phyloP scores from a whole-genome alignment of 2,113 vertebrate genomes.

The Apteryx mantelli region DNA sequence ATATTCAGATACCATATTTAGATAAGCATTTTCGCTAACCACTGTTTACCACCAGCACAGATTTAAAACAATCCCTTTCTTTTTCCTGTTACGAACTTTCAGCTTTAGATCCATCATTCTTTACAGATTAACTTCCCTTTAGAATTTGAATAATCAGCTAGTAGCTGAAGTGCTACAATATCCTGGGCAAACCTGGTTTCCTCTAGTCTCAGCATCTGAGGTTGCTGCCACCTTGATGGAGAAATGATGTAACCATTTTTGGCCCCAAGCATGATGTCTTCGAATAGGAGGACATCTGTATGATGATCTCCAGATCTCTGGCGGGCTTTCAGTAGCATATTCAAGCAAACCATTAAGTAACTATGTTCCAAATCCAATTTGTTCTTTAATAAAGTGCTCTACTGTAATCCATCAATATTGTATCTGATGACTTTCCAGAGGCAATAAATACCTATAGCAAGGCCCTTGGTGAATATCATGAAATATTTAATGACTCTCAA shows the following conservation, averaged over 20 bases:
- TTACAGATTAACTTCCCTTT: neutral
- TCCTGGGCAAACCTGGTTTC: neutral
- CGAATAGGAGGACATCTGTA: neutral
- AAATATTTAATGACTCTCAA: neutral
- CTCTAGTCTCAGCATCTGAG: neutral
- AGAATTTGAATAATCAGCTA: neutral
- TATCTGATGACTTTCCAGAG: neutral
- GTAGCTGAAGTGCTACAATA: neutral
- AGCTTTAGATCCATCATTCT: neutral
- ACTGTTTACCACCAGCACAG: neutral
- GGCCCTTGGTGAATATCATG: neutral
- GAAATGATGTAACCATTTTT: neutral
- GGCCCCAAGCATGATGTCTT: neutral
- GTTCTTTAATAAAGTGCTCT: neutral
- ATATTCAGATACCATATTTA: neutral
- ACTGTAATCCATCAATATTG: neutral
- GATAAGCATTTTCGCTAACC: neutral
- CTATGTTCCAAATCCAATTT: neutral
- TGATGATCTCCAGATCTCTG: neutral
- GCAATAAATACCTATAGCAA: slow-evolving; percentile 10
- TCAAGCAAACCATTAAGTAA: neutral
- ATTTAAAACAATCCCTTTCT: neutral
- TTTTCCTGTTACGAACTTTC: neutral
- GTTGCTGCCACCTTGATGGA: neutral
- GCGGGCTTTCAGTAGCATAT: neutral